Evolutionary conservation across 2,888 invertebrate genomes (phyloP), one percentile per base, ranked within the genome.

Genomic region (Rhamphomyia laevipes): DNA sequence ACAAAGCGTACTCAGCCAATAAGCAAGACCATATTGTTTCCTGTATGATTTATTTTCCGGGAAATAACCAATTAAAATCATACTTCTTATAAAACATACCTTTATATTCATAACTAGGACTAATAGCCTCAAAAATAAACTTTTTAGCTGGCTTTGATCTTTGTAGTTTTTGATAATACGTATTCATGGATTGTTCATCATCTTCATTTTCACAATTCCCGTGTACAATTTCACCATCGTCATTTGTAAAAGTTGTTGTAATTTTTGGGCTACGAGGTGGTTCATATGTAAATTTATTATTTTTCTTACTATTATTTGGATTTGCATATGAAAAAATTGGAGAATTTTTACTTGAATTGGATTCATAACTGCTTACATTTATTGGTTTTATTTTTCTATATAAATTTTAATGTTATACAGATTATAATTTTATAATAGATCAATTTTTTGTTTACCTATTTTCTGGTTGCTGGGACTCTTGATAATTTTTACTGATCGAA

Each of bases 111-210:
- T 52, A 51, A 47, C 37, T 56, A 0, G 68, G 69, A 54, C 68
- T 69, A 16, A 69, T 66, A 5, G 70, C 68, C 55, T 71, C 76
- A 57, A 78, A 79, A 41, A 77, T 74, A 53, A 79, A 79, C 57
- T 77, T 78, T 31, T 77, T 71, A 0, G 78, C 76, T 37, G 77
- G 74, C 56, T 76, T 75, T 0, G 80, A 80, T 52, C 79, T 79
- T 4, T 61, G 61, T 5, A 60, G 58, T n/a, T 67, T 66, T 45
- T 67, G 66, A 46, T 70, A 68, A 51, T 63, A 67, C 12, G 64
- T 64, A 9, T 64, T 57, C 42, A 58, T 55, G 3, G 67, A 63
- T 1, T 62, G 63, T 23, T 31, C 23, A 30, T 45, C 41, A 11
- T 33, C 45, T 30, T 42, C 45, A 27, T 44, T 31, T 6, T 46